Evolutionary conservation across 2,888 invertebrate genomes (phyloP).

Genomic region (Loripinus fragilis): DNA sequence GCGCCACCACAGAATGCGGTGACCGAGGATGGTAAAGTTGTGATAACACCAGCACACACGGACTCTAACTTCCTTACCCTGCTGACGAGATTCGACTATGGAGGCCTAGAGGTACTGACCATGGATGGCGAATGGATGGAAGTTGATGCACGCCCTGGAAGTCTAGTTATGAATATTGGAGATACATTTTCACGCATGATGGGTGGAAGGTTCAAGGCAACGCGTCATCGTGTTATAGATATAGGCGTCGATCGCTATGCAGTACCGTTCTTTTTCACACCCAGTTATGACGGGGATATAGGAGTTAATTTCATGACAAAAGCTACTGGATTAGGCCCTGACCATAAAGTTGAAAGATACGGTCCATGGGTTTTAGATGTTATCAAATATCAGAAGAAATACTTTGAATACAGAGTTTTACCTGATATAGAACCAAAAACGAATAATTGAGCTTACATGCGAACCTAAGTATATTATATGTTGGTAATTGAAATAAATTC

Average conservation of each 20-base stretch:
- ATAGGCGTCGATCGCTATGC: slow-evolving; percentile 61
- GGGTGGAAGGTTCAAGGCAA: slow-evolving; percentile 66
- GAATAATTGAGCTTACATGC: not conserved
- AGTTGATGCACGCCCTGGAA: slow-evolving; percentile 64
- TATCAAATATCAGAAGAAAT: slow-evolving; percentile 58
- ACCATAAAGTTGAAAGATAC: slow-evolving; percentile 56
- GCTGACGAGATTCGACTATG: slow-evolving; percentile 61
- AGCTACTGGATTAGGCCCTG: slow-evolving; percentile 48
- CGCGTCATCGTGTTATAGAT: slow-evolving; percentile 67
- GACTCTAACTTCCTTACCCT: slow-evolving; percentile 68
- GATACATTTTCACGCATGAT: slow-evolving; percentile 69
- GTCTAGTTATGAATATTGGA: slow-evolving; percentile 70
- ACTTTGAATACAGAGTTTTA: slow-evolving; percentile 56
- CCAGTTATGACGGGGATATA: slow-evolving; percentile 64
- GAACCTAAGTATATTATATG: no score
- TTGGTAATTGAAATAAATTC: no score
- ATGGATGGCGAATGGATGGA: slow-evolving; percentile 59
- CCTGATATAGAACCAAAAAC: slow-evolving; percentile 50
- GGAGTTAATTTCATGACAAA: slow-evolving; percentile 63
- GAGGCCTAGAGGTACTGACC: slow-evolving; percentile 59
- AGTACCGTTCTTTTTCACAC: slow-evolving; percentile 70
- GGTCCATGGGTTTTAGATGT: slow-evolving; percentile 59
- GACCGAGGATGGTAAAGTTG: slow-evolving; percentile 60
- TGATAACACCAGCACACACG: slow-evolving; percentile 66
- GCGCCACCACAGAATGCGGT: slow-evolving; percentile 51